Evolutionary conservation across 37 sponge, comb jelly and placozoan species (phyloP), one percentile per base, ranked within the genome.

Genomic region (Oscarella lobularis): DNA sequence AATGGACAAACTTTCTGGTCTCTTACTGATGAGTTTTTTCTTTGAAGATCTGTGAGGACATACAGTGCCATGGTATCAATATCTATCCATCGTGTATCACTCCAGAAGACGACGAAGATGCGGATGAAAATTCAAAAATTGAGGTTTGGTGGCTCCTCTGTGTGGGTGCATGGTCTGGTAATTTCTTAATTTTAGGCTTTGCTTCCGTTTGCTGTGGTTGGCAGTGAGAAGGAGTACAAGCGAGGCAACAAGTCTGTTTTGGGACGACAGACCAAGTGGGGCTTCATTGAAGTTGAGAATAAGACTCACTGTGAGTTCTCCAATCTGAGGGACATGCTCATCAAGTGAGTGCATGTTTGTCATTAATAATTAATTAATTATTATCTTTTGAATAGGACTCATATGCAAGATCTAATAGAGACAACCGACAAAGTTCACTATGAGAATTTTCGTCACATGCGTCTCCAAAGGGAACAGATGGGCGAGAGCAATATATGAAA

Each of bases 351-450:
- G 34, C 31, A 20, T 68, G 29, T 32, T 48, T 27, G 60, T 48
- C 20, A 27, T 35, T 74, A 74, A 39, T 74, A 74, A 39, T 14
- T 20, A 74, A 39, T 74, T 31, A 6, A 14, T 39, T 20, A 14
- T 68, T 32, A 34, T 67, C 38, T 29, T 31, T 0, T 35, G 36
- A 29, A 36, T 72, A 95, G 91, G 87, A 96, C 88, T 3, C 90
- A 93, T 80, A 85, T 96, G 88, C 94, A 93, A 41, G 98, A 96
- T 41, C 83, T 96, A 39, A 96, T 88, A 78, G 98, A 96, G 65
- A 96, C 91, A 0, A 96, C 98, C 14, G 94, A 92, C 79, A 91
- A 93, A 60, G 98, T 90, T 0, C 94, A 96, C 65, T 96, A 96
- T 38, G 98, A 96, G 81, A 92, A 90, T 37, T 96, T 84, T 78